Percentiles rank a stretch among this genome's conserved stretches.
Conservation (phyloP, 2,113 vertebrate genomes). For the Marmota flaviventris region DNA sequence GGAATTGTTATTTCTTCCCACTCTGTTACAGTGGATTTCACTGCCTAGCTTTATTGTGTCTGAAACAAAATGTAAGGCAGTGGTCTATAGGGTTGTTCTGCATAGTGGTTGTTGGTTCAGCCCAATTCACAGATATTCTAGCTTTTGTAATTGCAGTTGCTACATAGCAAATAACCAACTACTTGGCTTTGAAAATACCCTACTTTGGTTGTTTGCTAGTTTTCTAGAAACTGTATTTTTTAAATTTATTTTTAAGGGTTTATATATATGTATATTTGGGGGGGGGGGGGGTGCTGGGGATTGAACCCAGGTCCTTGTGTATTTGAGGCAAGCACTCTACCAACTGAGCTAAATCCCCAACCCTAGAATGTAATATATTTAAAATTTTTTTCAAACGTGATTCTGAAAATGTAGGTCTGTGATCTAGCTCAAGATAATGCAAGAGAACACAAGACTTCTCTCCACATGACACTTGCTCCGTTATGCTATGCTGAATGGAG, state of each 20-base stretch:
- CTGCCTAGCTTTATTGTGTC: background rate
- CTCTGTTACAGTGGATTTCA: background rate
- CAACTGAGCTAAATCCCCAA: no score
- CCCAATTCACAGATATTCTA: background rate
- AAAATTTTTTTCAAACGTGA: background rate
- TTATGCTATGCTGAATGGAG: background rate
- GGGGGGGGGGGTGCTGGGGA: no score
- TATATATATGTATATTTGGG: no score
- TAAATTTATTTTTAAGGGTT: background rate
- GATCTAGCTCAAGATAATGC: constrained; percentile 10
- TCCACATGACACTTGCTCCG: background rate
- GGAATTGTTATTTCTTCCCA: background rate
- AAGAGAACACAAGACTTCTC: background rate
- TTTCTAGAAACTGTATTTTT: constrained; percentile 32
- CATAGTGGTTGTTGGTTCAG: background rate
- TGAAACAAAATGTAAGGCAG: background rate
- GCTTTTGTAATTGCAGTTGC: background rate
- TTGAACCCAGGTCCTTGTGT: no score
- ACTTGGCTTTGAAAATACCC: background rate
- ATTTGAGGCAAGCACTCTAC: no score
- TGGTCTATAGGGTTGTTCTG: background rate
- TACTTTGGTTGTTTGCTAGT: background rate
- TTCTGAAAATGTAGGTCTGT: background rate
- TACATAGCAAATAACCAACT: background rate
- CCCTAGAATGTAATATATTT: background rate